Percentiles rank a stretch among this genome's conserved stretches.
phyloP scores from a whole-genome alignment of 2,113 vertebrate species.

The Macrotis lagotis region DNA sequence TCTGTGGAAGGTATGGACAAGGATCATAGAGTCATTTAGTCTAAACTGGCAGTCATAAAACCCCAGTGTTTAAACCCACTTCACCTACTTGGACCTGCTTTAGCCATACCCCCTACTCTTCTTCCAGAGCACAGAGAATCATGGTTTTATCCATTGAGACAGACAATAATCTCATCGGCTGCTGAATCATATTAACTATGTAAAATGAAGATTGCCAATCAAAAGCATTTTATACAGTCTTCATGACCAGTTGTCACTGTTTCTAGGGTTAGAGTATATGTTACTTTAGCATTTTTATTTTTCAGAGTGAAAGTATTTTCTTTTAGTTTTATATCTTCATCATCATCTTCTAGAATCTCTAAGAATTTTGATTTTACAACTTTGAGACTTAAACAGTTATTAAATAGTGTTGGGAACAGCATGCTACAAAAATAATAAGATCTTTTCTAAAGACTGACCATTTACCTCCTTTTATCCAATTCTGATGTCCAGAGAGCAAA shows the following conservation, averaged over 20 bases:
- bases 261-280: conserved; percentile 91
- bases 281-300: conserved; percentile 81
- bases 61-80: conserved; percentile 96
- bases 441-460: conserved; percentile 85
- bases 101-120: conserved; percentile 94
- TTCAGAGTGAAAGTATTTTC: conserved; percentile 91
- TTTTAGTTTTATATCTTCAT: conserved; percentile 89
- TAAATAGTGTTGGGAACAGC: conserved; percentile 95
- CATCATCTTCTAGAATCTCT: conserved; percentile 74
- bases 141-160: conserved; percentile 98
- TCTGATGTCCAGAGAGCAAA: conserved; percentile 91
- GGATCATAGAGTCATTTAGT: conserved; percentile 91
- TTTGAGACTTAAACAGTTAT: conserved; percentile 97
- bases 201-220: conserved; percentile 93
- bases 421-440: conserved; percentile 81
- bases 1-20: conserved; percentile 95
- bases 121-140: conserved; percentile 96
- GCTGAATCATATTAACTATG: conserved; percentile 89
- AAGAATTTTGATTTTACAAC: conserved; percentile 85
- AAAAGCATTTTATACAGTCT: conserved; percentile 94
- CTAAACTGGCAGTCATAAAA: conserved; percentile 96
- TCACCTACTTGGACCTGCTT: conserved; percentile 97
- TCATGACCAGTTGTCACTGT: conserved; percentile 96
- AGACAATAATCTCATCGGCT: conserved; percentile 91
- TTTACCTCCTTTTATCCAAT: conserved; percentile 93